Base-by-base conservation (phyloP, 2,888 invertebrate genomes). In the Dendrolimus pini region DNA sequence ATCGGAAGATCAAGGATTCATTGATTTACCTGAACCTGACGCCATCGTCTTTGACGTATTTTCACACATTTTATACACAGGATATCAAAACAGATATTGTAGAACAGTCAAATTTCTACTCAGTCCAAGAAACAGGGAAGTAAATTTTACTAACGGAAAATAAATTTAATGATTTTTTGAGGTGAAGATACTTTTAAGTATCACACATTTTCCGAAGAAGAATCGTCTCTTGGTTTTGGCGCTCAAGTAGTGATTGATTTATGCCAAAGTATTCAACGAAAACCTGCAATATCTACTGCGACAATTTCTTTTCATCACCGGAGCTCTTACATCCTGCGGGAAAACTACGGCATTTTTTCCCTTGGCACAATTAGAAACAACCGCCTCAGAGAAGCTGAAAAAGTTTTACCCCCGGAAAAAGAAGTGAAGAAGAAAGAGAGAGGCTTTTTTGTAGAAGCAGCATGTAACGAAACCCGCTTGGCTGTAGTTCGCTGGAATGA, bases 321-420 rank as follows among this genome's bases (percentile, higher is more conserved):
- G 66, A 71, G 57, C 57, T 71, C 0, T 62, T 63, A 62, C 55
- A 61, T 67, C 9, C 56, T 69, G 41, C 30, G 65, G 55, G 60
- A 70, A 63, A 59, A 69, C 9, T 68, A 69, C 52, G 70, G 68
- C 9, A 66, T 71, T n/a, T 69, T 71, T 61, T 62, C 58, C 10
- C 42, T 70, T 0, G 67, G 68, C 2, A 71, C 70, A 7, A 68
- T 71, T 13, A 56, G 66, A 55, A 62, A 58, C 18, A 72, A 72
- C 56, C 59, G 66, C n/a, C 42, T 66, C 9, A 60, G 68, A 65
- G 69, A 66, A 47, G 65, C 65, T 52, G 66, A 68, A 56, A 55
- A 56, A 54, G 18, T 63, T 30, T 55, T 69, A 41, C 64, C 61
- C 3, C 47, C 56, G 9, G 67, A 67, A 58, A 69, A 68, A 57